Evolutionary conservation across 2,797 vertebrate genomes (phyloP), one percentile per base, ranked within the genome.

Genomic region (Galagoides demidoff): DNA sequence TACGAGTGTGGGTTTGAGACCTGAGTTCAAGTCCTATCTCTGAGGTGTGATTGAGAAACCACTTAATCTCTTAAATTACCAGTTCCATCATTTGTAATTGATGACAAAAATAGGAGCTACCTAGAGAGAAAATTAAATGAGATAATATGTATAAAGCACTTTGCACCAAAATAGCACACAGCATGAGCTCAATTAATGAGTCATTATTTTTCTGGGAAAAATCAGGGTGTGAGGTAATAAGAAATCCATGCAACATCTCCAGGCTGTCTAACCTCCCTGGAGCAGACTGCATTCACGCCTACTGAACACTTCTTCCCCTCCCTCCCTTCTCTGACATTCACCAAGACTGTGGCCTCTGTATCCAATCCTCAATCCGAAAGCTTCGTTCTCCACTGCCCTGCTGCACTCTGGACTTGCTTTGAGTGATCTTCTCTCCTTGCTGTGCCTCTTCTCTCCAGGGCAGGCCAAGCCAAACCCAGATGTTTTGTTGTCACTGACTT

Each of bases 41-140:
- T 27, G 27, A 83, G 16, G 1, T 76, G 5, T 57, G 20, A 77
- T 12, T 37, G 14, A 88, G 37, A 91, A 49, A 61, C 76, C 25
- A 85, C 31, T 57, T 49, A 39, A 71, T 68, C 20, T 85, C 90
- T 78, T 88, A 81, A 96, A 85, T 82, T 2, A 22, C 45, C 22
- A 55, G 52, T 83, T 79, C 4, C 43, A 66, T 86, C 43, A 34
- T 71, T 71, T 95, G 57, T 87, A 57, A 86, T 37, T 95, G 37
- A 92, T 25, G 59, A 76, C 19, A 82, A 87, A 85, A 71, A 76
- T 37, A 78, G 6, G 3, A 73, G 34, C 39, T 86, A 91, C 22
- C 27, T 68, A 79, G 37, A 59, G 27, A 78, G 23, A 79, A 94
- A 95, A 89, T 63, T 95, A 91, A 96, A 68, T 68, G 27, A 92